These are phyloP conservation scores for Pseudoatta argentina DNA, from an alignment of 1,140 invertebrate genomes.

Conservation along the genomic window DNA sequence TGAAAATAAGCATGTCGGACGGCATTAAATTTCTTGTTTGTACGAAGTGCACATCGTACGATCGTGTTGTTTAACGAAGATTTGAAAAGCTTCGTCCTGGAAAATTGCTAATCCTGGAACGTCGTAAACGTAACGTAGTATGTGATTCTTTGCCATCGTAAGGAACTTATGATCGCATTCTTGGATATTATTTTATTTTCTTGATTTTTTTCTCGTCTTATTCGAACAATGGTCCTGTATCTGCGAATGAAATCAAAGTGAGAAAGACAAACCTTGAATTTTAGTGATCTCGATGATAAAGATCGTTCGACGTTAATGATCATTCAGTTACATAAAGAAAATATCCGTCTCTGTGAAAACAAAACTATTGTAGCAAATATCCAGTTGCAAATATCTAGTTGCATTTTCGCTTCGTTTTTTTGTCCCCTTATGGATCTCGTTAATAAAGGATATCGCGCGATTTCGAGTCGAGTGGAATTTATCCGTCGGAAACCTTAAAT, in stretches of 20 bases:
- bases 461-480: slow-evolving; percentile 37
- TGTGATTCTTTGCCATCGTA: slow-evolving; percentile 45
- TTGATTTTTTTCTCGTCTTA: background rate
- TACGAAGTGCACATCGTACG: slow-evolving; percentile 16
- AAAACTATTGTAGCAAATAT: slow-evolving; percentile 19
- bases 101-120: slow-evolving; percentile 43
- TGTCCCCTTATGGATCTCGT: background rate
- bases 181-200: slow-evolving; percentile 8
- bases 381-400: background rate
- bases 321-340: background rate
- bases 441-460: slow-evolving; percentile 30
- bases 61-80: slow-evolving; percentile 25
- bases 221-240: background rate
- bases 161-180: slow-evolving; percentile 48
- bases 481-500: slow-evolving; percentile 47
- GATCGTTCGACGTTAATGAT: background rate
- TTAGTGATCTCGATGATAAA: background rate
- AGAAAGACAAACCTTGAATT: background rate
- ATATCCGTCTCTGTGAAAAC: background rate
- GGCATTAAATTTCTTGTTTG: slow-evolving; percentile 2
- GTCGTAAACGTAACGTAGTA: slow-evolving; percentile 25
- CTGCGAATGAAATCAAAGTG: slow-evolving; percentile 1
- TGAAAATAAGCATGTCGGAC: background rate
- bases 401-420: background rate
- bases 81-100: slow-evolving; percentile 14